Base-by-base conservation (phyloP, 2,888 invertebrate species). In the Sinelater perroti region DNA sequence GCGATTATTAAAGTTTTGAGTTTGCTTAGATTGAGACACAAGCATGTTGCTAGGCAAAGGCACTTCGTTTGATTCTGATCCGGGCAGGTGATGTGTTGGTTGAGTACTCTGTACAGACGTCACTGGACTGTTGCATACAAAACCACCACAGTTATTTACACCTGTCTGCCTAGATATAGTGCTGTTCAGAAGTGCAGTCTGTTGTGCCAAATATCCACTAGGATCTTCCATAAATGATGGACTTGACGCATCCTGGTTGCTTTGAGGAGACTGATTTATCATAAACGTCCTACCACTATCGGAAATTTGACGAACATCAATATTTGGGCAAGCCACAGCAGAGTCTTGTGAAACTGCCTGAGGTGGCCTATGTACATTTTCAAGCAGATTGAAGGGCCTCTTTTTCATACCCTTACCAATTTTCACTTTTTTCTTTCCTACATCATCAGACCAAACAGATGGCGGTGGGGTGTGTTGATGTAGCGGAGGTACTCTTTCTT, bases 191-290 rank as follows among this genome's bases (percentile, higher is more conserved):
- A 95, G 77, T 20, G 91, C 91, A 0, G 95, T 94, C 76, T 95
- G 95, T 69, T 95, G 94, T 3, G 93, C 93, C 66, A 95, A 80
- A 78, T 93, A 95, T 1, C 93, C 95, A 70, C 89, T 91, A 0
- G 95, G 94, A 77, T 95, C 94, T 66, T 95, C 95, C 83, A 95
- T 87, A 74, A 94, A 95, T 21, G 93, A 93, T 1, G 92, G 92
- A 62, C 86, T 81, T 16, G 75, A 65, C 17, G 73, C 65, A 56
- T 60, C 66, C 57, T 74, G 74, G 16, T 62, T 67, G 31, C 67
- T 68, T 55, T 72, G 74, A 16, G 70, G 67, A 55, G 72, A 65
- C 49, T 75, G 73, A 60, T 73, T 72, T 36, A 73, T 69, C 46
- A 75, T 70, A 18, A 74, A 66, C 3, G 78, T 73, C 60, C 79